Base-by-base conservation (phyloP, 2,797 vertebrate genomes). In the Myotis vivesi region DNA sequence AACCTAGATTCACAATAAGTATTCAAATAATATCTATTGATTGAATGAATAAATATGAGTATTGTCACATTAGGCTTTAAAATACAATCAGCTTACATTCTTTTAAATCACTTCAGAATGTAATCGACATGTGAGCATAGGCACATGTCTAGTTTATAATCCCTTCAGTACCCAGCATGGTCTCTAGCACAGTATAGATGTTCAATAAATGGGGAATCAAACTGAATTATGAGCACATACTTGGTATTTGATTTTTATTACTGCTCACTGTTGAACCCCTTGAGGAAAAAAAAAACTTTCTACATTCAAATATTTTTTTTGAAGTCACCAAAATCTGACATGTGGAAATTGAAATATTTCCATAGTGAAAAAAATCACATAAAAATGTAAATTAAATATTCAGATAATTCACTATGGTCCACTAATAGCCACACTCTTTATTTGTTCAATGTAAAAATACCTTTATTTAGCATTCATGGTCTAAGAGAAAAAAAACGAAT, bases 201-300 rank as follows among this genome's bases (percentile, higher is more conserved):
- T 51, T 89, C 44, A 51, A 15, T 77, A 75, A 75, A 57, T 71
- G 36, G n/a, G 15, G 36, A 88, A 75, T 71, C 17, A 44, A 86
- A 22, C 23, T 4, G 36, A 89, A 92, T 38, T 59, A 44, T 28
- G 8, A 15, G 8, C 25, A 69, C 15, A 46, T 1, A 16, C 51
- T 53, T 1, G 13, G 12, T 33, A 88, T 77, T 91, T 72, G 1
- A 53, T 83, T 92, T 94, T 95, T 71, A 87, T 68, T 86, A 77
- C 3, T 89, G 25, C 41, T 83, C 19, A 33, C 2, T 55, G 46
- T 46, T 49, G 33, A 49, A 57, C 16, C 0, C 15, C 12, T 79
- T 71, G 44, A 12, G n/a, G 12, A 62, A 73, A 41, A 86, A 46
- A 41, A 10, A 6, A 46, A 17, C 41, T 16, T 90, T 46, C 23